Base-by-base conservation (phyloP, 2,888 invertebrate species). In the Ischnus inquisitorius region DNA sequence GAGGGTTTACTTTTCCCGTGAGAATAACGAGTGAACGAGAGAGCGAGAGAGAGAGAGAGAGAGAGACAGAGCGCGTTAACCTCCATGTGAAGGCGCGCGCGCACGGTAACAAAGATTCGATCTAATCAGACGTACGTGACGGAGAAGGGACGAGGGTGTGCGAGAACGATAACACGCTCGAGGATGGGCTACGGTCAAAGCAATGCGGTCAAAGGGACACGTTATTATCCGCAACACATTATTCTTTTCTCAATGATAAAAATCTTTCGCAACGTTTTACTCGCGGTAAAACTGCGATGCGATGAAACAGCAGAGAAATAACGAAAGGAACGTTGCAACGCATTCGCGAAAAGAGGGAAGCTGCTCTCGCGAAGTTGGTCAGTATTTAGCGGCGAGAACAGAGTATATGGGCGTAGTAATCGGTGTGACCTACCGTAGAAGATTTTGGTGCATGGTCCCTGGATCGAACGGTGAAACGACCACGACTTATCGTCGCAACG, bases 41-140 rank as follows among this genome's bases (percentile, higher is more conserved):
- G 60, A 62, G 10, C 16, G 72, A 43, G 28, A 22, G 62, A 34
- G 54, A 51, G 62, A 75, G 60, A 51, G 69, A 39, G 57, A 65
- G 65, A 41, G 65, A 28, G 57, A 79, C 62, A 64, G 76, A 78
- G 82, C 82, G 82, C 83, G 81, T 80, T 84, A 84, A 84, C 84
- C 84, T 81, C 84, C 77, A 57, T 75, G 76, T 72, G 79, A 76
- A 79, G 71, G 83, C 83, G 79, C 79, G 79, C 81, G 69, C 81
- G 74, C 81, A 74, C 77, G 19, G 80, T 80, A 84, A 81, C 83
- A 78, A 81, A 81, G 80, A 68, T 84, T 84, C 84, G 84, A 84
- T 84, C 81, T 81, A 84, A 84, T 84, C 81, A 79, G 69, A 81
- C 78, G 78, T 81, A 75, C 71, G 68, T 65, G 72, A 69, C 72